Conservation (phyloP, 1,140 invertebrate genomes). For the Lethrus apterus region DNA sequence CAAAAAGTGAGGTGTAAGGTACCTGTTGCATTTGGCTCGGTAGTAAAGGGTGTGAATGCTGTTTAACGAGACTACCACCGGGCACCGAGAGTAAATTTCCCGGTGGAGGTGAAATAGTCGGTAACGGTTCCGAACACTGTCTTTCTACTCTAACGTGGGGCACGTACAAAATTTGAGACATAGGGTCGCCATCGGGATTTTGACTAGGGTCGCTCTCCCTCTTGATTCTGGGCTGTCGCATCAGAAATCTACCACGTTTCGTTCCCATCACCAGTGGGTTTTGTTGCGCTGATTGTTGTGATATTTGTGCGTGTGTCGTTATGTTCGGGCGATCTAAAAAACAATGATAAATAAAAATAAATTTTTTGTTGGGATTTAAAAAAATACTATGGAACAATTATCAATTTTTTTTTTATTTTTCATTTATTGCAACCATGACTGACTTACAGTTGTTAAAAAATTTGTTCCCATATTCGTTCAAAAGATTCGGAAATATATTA, state of each 20-base stretch:
- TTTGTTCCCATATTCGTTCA: no score
- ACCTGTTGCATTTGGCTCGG: conserved; percentile 45
- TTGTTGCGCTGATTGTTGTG: conserved; percentile 19
- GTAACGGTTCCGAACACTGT: conserved; percentile 51
- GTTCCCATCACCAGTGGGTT: conserved; percentile 42
- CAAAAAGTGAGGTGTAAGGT: not conserved
- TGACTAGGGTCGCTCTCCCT: conserved; percentile 51
- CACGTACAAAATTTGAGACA: conserved; percentile 42
- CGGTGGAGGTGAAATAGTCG: conserved; percentile 41
- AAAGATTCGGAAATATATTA: no score
- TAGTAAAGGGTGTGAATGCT: conserved; percentile 57
- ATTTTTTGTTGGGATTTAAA: not conserved
- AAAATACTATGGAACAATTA: not conserved
- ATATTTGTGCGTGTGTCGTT: conserved; percentile 25
- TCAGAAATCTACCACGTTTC: conserved; percentile 53
- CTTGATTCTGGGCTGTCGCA: conserved; percentile 59
- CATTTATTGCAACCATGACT: no score
- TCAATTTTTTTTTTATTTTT: no score
- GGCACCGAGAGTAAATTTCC: conserved; percentile 54
- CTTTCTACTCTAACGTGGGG: conserved; percentile 48
- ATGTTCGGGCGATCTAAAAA: conserved; percentile 26
- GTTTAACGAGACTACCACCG: conserved; percentile 52
- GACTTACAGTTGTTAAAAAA: no score
- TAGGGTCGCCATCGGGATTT: conserved; percentile 44
- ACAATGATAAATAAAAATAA: not conserved